phyloP scores from a whole-genome alignment of 64 coral and sea anemone genomes.

The Exaiptasia diaphana region DNA sequence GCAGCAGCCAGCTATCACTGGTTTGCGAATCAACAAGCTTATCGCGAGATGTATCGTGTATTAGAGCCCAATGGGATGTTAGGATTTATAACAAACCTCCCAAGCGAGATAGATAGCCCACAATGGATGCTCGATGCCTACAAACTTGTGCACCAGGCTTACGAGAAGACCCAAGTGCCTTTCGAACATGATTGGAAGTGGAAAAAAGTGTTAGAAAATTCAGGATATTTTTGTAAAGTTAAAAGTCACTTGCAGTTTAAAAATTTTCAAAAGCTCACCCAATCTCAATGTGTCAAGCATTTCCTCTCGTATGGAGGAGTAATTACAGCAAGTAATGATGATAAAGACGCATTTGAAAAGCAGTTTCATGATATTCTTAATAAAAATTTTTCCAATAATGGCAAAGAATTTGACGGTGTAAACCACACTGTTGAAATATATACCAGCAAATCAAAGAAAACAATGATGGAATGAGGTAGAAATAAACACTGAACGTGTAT shows the following conservation, averaged over 20 bases:
- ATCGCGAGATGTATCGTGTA: neutral
- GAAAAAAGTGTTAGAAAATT: neutral
- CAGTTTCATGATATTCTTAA: neutral
- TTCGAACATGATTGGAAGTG: neutral
- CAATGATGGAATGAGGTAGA: no score
- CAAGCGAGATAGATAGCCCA: neutral
- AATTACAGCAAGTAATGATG: neutral
- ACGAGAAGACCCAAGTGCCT: neutral
- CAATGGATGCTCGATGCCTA: neutral
- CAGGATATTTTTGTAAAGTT: neutral
- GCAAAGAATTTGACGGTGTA: neutral
- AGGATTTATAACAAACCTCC: constrained; percentile 3
- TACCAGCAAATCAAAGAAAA: neutral
- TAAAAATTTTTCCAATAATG: neutral
- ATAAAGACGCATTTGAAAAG: neutral
- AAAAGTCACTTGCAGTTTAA: neutral
- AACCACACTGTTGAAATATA: neutral
- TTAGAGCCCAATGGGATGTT: neutral
- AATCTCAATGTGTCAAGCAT: neutral
- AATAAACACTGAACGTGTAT: no score
- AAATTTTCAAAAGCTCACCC: neutral
- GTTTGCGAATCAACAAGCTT: constrained; percentile 7
- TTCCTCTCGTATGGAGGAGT: neutral
- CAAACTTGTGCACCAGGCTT: neutral
- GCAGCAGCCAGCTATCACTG: neutral